Conservation (phyloP, 1,140 invertebrate genomes). For the Nymphalis io region DNA sequence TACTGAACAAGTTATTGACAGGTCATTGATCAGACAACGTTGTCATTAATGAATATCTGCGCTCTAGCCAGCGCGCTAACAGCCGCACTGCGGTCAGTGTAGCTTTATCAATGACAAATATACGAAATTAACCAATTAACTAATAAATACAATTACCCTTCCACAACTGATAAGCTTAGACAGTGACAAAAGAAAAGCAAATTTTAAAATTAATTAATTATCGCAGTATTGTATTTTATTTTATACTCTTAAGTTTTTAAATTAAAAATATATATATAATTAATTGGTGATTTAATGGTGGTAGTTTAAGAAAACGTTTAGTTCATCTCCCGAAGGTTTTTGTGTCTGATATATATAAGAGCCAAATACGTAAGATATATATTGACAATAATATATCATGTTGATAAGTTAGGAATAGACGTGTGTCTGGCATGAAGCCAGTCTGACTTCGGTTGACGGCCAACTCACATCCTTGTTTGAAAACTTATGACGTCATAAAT, state of each 20-base stretch:
- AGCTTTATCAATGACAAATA: background rate
- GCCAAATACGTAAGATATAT: slow-evolving; percentile 30
- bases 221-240: no score
- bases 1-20: background rate
- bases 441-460: slow-evolving; percentile 36
- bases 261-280: no score
- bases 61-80: slow-evolving; percentile 17
- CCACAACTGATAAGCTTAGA: no score
- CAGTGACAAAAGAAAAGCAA: no score
- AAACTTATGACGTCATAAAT: slow-evolving; percentile 7
- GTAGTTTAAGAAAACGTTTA: background rate
- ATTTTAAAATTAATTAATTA: no score
- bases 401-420: slow-evolving; percentile 42
- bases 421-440: slow-evolving; percentile 44
- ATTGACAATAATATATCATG: slow-evolving; percentile 39
- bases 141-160: background rate
- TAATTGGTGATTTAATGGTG: no score
- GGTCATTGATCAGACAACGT: background rate
- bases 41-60: slow-evolving; percentile 16
- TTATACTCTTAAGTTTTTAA: no score
- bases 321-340: background rate
- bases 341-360: background rate
- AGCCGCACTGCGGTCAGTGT: slow-evolving; percentile 39
- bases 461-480: slow-evolving; percentile 28
- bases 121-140: background rate